phyloP scores from a whole-genome alignment of 2,888 invertebrate species.

The Apodemia hepburni region DNA sequence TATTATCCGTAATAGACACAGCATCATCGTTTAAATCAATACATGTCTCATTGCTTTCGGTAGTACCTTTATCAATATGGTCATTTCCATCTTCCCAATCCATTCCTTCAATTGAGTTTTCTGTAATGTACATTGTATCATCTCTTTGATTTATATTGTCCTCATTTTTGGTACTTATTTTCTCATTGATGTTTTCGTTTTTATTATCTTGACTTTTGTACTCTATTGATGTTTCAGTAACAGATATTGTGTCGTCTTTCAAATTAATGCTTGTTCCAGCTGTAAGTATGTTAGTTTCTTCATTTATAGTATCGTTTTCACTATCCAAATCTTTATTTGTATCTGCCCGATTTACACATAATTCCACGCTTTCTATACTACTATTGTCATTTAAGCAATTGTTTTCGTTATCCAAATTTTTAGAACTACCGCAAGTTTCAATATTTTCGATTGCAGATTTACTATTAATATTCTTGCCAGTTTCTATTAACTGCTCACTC shows the following conservation, averaged over 20 bases:
- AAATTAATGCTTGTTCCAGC: conserved; percentile 39
- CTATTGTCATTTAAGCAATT: conserved; percentile 1
- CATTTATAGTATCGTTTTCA: neutral
- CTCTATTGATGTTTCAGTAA: neutral
- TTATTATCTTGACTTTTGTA: neutral
- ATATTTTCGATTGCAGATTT: neutral
- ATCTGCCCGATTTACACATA: conserved; percentile 10
- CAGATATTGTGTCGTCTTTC: conserved; percentile 38
- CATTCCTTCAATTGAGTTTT: conserved; percentile 4
- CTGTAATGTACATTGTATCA: conserved; percentile 1
- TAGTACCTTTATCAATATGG: conserved; percentile 31
- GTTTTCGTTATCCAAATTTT: neutral
- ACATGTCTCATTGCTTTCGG: conserved; percentile 32
- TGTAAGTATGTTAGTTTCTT: neutral
- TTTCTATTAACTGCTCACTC: conserved; percentile 22
- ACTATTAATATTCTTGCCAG: neutral
- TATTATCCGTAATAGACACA: conserved; percentile 28
- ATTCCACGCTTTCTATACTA: conserved; percentile 1
- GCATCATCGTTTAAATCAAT: conserved; percentile 28
- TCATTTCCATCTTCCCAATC: conserved; percentile 39
- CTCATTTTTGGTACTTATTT: neutral
- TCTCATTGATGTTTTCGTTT: neutral
- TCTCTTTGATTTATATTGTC: neutral
- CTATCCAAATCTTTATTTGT: neutral
- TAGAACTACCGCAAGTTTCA: neutral